Base-by-base conservation (phyloP, 2,797 vertebrate species). In the Syncerus caffer region DNA sequence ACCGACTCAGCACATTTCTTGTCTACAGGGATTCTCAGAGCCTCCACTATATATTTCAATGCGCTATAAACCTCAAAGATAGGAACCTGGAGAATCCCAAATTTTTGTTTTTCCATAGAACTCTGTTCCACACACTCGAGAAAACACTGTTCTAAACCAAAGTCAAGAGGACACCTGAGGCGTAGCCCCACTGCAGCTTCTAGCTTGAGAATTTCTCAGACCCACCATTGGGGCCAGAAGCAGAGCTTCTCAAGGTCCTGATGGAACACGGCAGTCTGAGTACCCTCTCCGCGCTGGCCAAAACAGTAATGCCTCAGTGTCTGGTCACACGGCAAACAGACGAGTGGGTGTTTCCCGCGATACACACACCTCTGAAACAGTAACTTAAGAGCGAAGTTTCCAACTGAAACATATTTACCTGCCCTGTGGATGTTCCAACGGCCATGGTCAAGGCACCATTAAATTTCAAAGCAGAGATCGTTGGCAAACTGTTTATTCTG, bases 381-480 rank as follows among this genome's bases (percentile, higher is more conserved):
- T 29, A 42, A 29, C 58, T 90, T 45, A 53, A 71, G 14, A 4
- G 17, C 12, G 6, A 83, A n/a, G n/a, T 62, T 85, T 94, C 29
- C 64, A 92, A 8, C 19, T 7, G 58, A 76, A 51, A 86, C 86
- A 96, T 84, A 87, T 29, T 64, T 97, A 99, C 99, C 99, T 99
- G 99, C 86, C 99, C 99, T 13, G 99, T 99, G 97, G 99, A 99
- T 42, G 99, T 99, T 94, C 99, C 99, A 11, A 99, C 99, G 5
- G 99, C 99, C 99, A 99, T 99, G 87, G 98, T 98, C 97, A 99
- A 99, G 90, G 99, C 99, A 29, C 99, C 99, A 45, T 99, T 99
- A 98, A 99, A 99, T 97, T 99, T 99, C 97, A 99, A 98, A 0
- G 99, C 99, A 80, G 99, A 99, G 97, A 99, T 95, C 1, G 99